Conservation (phyloP, 2,113 vertebrate genomes). For the Otus sunia region DNA sequence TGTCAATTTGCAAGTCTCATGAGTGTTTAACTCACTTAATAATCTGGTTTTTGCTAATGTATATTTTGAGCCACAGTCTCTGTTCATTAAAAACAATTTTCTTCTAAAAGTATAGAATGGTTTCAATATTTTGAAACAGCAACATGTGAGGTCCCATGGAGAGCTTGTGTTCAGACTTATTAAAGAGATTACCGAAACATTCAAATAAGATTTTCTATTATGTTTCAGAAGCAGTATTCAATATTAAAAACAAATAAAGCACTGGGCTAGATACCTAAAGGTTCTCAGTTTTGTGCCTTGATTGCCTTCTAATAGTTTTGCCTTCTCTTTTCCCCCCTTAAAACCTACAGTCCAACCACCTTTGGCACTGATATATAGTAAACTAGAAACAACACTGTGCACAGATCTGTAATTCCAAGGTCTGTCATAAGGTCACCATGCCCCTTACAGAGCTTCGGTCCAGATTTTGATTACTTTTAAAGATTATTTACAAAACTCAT, state of each 20-base stretch:
- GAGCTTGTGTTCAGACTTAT: neutral
- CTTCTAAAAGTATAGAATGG: neutral
- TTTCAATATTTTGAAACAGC: neutral
- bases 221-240: neutral
- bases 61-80: neutral
- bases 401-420: neutral
- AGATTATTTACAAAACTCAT: neutral
- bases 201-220: neutral
- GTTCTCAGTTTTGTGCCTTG: neutral
- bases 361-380: neutral
- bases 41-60: neutral
- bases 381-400: neutral
- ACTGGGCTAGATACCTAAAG: neutral
- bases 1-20: constrained; percentile 56
- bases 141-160: neutral
- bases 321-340: neutral
- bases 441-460: neutral
- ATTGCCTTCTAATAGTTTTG: neutral
- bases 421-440: neutral
- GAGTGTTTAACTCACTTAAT: neutral
- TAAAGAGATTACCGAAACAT: neutral
- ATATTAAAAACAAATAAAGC: neutral
- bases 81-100: constrained; percentile 3
- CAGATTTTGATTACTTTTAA: neutral
- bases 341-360: neutral